phyloP scores from a whole-genome alignment of 2,113 vertebrate genomes.

The Glaucomys volans region DNA sequence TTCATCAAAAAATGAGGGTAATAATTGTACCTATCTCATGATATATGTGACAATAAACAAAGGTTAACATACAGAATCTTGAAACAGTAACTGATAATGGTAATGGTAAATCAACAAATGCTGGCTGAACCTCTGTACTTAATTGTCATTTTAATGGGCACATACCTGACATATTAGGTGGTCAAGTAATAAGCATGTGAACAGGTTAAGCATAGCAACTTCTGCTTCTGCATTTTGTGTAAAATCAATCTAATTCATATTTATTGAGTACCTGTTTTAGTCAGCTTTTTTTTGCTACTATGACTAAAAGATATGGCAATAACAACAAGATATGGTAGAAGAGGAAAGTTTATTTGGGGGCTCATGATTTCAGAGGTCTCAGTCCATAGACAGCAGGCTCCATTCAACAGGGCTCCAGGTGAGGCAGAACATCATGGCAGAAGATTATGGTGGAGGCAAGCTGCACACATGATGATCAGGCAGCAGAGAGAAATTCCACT shows the following conservation, averaged over 20 bases:
- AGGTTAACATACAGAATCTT: background rate
- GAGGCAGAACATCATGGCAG: too few relatives aligned
- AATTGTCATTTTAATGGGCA: background rate
- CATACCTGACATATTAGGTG: background rate
- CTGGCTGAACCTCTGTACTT: background rate
- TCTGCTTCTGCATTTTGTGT: conserved; percentile 24
- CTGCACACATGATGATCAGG: too few relatives aligned
- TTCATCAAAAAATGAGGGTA: background rate
- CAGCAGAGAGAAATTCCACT: too few relatives aligned
- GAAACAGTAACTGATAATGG: background rate
- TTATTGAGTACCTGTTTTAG: background rate
- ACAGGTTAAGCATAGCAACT: background rate
- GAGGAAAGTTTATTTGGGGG: too few relatives aligned
- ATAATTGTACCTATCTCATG: background rate
- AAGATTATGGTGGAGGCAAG: too few relatives aligned
- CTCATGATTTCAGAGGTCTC: too few relatives aligned
- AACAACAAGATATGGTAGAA: too few relatives aligned
- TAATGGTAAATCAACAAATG: background rate
- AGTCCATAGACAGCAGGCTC: too few relatives aligned
- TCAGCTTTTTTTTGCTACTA: too few relatives aligned
- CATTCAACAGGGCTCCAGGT: too few relatives aligned
- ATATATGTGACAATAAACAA: background rate
- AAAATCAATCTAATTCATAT: background rate
- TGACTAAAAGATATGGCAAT: too few relatives aligned
- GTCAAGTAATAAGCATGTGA: background rate